phyloP scores from a whole-genome alignment of 2,888 invertebrate species.

The Aradus depressus region DNA sequence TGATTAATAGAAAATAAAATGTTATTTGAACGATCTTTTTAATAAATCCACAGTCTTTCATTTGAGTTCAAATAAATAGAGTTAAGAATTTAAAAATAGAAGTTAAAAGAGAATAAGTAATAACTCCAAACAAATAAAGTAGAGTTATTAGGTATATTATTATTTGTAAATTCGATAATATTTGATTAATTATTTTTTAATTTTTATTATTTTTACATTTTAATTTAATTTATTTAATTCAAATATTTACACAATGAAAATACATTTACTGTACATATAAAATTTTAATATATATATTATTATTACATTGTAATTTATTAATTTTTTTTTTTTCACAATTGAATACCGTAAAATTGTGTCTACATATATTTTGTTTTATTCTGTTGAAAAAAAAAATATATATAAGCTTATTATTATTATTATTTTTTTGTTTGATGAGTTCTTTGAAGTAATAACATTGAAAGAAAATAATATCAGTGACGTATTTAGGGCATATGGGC shows the following conservation, averaged over 20 bases:
- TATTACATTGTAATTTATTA: too few relatives aligned
- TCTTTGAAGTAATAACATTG: too few relatives aligned
- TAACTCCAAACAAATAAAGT: constrained; percentile 4
- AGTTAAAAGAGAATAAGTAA: constrained; percentile 2
- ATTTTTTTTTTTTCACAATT: too few relatives aligned
- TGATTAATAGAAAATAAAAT: neutral
- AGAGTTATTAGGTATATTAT: constrained; percentile 5
- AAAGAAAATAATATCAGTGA: too few relatives aligned
- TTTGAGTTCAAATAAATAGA: constrained; percentile 17
- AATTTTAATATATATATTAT: too few relatives aligned
- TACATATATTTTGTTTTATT: too few relatives aligned
- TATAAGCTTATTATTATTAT: too few relatives aligned
- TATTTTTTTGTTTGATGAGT: too few relatives aligned
- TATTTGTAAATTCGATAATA: constrained; percentile 6
- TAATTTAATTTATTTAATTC: constrained; percentile 1
- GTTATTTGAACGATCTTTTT: constrained; percentile 10
- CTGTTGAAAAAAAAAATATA: too few relatives aligned
- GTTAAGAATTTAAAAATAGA: constrained; percentile 1
- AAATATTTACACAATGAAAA: neutral
- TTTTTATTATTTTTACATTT: constrained; percentile 2
- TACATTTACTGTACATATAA: too few relatives aligned
- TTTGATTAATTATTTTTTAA: constrained; percentile 5
- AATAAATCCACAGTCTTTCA: constrained; percentile 19
- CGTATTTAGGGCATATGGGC: too few relatives aligned
- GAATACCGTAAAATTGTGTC: too few relatives aligned